phyloP scores from a whole-genome alignment of 2,797 vertebrate genomes.

The Coccyzus lansbergi region DNA sequence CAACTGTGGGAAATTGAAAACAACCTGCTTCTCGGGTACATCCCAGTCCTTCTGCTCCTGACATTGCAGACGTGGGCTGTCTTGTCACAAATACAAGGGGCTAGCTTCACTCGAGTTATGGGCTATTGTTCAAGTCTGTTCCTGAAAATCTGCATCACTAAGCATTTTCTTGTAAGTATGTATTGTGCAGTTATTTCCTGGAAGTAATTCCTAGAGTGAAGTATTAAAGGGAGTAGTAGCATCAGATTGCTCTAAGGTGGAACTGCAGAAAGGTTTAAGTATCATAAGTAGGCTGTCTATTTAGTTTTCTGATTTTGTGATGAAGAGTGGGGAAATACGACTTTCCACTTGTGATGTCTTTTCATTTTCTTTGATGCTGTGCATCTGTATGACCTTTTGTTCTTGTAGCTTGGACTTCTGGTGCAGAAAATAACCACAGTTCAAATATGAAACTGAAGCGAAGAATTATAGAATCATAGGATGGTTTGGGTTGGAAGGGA shows the following conservation, averaged over 20 bases:
- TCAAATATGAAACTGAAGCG: not conserved
- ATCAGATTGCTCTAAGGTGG: rapidly evolving
- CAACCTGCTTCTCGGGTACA: not conserved
- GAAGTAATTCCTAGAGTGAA: not conserved
- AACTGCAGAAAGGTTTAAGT: not conserved
- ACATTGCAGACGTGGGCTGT: not conserved
- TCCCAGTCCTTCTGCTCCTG: not conserved
- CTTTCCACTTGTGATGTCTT: not conserved
- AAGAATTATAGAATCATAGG: not conserved
- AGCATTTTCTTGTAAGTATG: not conserved
- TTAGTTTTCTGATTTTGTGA: not conserved
- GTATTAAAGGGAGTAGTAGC: not conserved
- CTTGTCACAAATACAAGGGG: not conserved
- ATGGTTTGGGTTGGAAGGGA: too few relatives aligned
- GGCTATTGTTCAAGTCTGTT: not conserved
- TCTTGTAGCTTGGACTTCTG: not conserved
- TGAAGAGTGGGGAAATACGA: not conserved
- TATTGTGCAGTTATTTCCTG: not conserved
- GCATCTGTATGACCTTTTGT: not conserved
- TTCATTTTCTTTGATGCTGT: not conserved
- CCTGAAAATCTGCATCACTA: not conserved
- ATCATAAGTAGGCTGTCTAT: not conserved
- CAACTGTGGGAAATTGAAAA: not conserved
- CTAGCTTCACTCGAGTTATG: not conserved
- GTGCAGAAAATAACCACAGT: not conserved